Percentiles rank a stretch among this genome's conserved stretches.
Conservation (phyloP, 2,113 vertebrate genomes). For the Nyctereutes procyonoides region DNA sequence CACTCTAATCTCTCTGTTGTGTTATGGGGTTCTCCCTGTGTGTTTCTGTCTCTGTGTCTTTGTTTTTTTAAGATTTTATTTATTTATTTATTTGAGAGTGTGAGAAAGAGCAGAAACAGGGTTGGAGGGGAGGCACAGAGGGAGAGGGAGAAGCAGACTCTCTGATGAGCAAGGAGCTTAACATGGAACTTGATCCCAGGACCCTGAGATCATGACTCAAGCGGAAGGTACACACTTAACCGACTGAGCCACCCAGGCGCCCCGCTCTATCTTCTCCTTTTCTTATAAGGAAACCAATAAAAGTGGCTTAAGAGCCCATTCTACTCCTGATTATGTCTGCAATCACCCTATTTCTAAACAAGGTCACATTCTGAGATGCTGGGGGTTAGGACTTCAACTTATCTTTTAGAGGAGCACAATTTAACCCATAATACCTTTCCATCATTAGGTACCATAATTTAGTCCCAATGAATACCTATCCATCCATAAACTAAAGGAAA, state of each 20-base stretch:
- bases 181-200: no score
- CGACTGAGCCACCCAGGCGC: no score
- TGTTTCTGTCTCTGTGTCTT: neutral
- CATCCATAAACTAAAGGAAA: neutral
- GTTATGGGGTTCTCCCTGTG: neutral
- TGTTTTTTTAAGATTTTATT: neutral
- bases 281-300: neutral
- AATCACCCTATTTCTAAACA: neutral
- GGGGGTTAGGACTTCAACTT: neutral
- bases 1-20: neutral
- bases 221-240: no score
- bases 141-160: no score
- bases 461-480: neutral
- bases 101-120: neutral
- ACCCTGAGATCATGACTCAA: no score
- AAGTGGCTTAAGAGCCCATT: neutral
- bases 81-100: neutral
- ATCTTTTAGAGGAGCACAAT: neutral
- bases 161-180: no score
- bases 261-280: neutral
- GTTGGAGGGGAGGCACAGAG: neutral
- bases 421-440: neutral
- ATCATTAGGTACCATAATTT: neutral
- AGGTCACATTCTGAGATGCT: neutral
- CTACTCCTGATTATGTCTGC: neutral